These are phyloP conservation scores for Xanthorhoe spadicearia DNA, from an alignment of 2,888 invertebrate species.

Conservation along the genomic window DNA sequence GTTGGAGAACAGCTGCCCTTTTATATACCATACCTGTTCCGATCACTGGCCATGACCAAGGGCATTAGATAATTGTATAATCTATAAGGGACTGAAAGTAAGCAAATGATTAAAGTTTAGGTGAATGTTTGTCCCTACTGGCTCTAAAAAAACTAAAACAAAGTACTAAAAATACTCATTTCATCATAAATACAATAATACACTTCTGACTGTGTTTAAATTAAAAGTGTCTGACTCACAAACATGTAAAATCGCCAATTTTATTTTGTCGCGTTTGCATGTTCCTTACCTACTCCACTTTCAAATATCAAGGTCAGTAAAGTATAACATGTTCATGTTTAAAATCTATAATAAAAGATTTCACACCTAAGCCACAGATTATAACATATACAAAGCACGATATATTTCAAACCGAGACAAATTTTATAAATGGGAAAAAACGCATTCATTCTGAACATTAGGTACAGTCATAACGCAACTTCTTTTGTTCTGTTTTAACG, in stretches of 20 bases:
- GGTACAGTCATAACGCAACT: conserved; percentile 37
- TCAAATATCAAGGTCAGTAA: neutral
- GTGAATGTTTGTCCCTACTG: too few species aligned
- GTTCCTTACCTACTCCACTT: conserved; percentile 1
- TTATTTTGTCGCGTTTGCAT: neutral
- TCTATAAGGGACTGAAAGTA: too few species aligned
- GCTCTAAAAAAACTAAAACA: too few species aligned
- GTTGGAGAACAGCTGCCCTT: too few species aligned
- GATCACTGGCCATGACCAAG: too few species aligned
- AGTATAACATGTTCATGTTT: conserved; percentile 6
- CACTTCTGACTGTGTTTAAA: too few species aligned
- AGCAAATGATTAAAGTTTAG: too few species aligned
- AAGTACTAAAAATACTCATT: too few species aligned
- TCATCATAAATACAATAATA: too few species aligned
- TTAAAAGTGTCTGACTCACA: too few species aligned
- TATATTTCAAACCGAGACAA: conserved; percentile 8
- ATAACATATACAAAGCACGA: conserved; percentile 8
- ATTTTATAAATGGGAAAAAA: conserved; percentile 23
- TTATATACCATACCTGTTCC: too few species aligned
- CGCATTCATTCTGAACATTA: conserved; percentile 9
- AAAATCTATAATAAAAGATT: conserved; percentile 9
- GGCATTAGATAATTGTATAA: too few species aligned
- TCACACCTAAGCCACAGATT: conserved; percentile 12
- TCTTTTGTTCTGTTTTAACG: conserved; percentile 50
- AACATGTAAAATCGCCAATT: neutral